Evolutionary conservation across 2,113 vertebrate species (phyloP).

Genomic region (Otus sunia): DNA sequence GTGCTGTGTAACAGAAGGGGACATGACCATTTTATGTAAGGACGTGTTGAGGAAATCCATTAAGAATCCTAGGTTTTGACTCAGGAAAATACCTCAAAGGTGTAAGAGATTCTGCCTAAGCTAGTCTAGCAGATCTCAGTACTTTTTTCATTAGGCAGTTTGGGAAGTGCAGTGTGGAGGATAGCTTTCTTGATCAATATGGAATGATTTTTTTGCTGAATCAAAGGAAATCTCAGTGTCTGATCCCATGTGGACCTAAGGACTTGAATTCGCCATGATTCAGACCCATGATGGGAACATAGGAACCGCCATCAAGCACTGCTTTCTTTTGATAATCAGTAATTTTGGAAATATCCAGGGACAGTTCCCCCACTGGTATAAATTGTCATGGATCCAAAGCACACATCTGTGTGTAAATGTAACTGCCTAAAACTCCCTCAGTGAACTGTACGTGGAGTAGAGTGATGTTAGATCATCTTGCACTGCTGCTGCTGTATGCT

Average conservation of each 20-base stretch:
- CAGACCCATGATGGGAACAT: not conserved
- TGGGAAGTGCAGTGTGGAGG: not conserved
- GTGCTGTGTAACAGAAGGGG: conserved; percentile 77
- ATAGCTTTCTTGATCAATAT: not conserved
- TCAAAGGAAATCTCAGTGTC: not conserved
- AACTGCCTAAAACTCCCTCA: not conserved
- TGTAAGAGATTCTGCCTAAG: not conserved
- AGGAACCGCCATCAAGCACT: not conserved
- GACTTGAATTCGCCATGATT: not conserved
- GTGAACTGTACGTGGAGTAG: not conserved
- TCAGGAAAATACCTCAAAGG: not conserved
- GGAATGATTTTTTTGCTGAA: not conserved
- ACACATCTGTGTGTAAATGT: not conserved
- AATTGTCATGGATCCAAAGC: not conserved
- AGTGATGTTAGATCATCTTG: not conserved
- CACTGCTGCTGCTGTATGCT: not conserved
- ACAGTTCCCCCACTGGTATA: not conserved
- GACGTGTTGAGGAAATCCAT: not conserved
- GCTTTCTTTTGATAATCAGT: not conserved
- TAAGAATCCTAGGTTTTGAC: not conserved
- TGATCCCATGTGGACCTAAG: not conserved
- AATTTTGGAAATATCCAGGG: not conserved
- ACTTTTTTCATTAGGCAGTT: not conserved
- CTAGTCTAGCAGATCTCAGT: not conserved
- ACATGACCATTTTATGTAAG: conserved; percentile 79